phyloP scores from a whole-genome alignment of 2,888 invertebrate genomes.

The Caenorhabditis uteleia region DNA sequence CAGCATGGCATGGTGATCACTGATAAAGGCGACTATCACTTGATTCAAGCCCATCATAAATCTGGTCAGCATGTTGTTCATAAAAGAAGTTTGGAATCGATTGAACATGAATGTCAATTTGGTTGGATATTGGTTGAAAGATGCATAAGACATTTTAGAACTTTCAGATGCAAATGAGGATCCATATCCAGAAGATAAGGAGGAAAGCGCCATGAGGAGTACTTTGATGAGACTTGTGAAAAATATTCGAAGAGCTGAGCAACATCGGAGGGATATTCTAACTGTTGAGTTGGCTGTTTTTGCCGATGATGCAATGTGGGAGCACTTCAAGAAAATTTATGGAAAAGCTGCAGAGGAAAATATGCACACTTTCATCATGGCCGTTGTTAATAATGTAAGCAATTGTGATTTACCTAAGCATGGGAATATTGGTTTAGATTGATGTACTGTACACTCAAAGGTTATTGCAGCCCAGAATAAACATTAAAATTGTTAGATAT shows the following conservation, averaged over 20 bases:
- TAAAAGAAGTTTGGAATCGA: slow-evolving; percentile 47
- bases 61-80: slow-evolving; percentile 47
- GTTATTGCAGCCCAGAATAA: slow-evolving; percentile 57
- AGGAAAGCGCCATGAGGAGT: slow-evolving; percentile 29
- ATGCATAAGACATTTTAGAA: background rate
- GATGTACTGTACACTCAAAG: slow-evolving; percentile 60
- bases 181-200: slow-evolving; percentile 55
- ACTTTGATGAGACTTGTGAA: slow-evolving; percentile 22
- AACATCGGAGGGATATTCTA: slow-evolving; percentile 32
- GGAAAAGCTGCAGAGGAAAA: slow-evolving; percentile 54
- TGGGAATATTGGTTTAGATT: slow-evolving; percentile 44
- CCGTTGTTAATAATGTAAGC: slow-evolving; percentile 64
- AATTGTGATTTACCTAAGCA: background rate
- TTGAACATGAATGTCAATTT: slow-evolving; percentile 52
- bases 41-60: slow-evolving; percentile 52
- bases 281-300: slow-evolving; percentile 63
- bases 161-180: slow-evolving; percentile 49
- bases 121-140: no score
- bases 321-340: slow-evolving; percentile 56
- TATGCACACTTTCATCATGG: slow-evolving; percentile 64
- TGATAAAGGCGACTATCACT: slow-evolving; percentile 45
- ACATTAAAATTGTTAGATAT: slow-evolving; percentile 58
- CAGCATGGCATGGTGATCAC: slow-evolving; percentile 58
- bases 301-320: slow-evolving; percentile 65
- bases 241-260: slow-evolving; percentile 17